Conservation (phyloP, 2,113 vertebrate species). For the Cochlearius cochlearius region DNA sequence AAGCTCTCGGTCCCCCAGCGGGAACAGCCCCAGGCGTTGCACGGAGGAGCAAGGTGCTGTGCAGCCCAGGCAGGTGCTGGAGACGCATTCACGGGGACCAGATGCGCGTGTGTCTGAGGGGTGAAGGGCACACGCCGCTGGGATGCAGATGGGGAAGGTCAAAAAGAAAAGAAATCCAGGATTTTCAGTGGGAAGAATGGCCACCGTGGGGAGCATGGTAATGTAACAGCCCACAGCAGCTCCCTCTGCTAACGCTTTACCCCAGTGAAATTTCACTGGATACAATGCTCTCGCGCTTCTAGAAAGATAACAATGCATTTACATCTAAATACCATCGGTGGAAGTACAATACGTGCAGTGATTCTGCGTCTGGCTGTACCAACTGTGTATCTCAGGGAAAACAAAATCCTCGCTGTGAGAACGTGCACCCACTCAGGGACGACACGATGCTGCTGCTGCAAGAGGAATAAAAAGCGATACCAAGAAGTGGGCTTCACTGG, state of each 20-base stretch:
- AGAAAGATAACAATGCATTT: neutral
- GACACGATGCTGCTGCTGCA: accelerated
- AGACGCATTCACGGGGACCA: neutral
- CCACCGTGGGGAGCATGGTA: accelerated
- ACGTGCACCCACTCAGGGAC: accelerated
- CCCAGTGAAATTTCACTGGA: neutral
- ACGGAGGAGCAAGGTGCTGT: accelerated
- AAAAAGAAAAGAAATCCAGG: neutral
- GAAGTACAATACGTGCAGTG: neutral
- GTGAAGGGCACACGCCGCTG: neutral
- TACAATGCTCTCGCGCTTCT: neutral
- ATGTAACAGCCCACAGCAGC: neutral
- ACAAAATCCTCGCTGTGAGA: neutral
- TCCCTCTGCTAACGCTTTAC: neutral
- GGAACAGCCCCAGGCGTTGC: accelerated
- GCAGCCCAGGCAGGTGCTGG: neutral
- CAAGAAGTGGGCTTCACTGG: neutral
- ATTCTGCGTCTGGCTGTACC: neutral
- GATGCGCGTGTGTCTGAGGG: neutral
- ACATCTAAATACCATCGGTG: neutral
- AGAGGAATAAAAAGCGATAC: neutral
- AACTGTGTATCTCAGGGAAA: neutral
- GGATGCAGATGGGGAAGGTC: accelerated
- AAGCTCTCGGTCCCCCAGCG: accelerated
- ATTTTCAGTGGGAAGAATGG: neutral